These are phyloP conservation scores for Mormyrus hasselquistii DNA, from an alignment of 2,797 vertebrate species.

Conservation along the genomic window DNA sequence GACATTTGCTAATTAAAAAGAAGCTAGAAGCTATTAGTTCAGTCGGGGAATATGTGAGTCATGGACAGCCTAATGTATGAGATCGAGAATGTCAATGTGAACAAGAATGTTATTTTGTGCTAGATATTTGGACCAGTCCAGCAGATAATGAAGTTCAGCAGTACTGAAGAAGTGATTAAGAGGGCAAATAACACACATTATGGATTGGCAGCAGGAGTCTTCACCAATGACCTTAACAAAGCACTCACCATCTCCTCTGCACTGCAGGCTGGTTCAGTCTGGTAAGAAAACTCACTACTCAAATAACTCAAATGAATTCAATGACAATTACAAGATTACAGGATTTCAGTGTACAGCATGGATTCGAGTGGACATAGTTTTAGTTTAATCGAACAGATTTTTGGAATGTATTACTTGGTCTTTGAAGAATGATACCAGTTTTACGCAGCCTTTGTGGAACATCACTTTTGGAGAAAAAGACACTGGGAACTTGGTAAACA, in stretches of 20 bases:
- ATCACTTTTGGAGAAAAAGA: not conserved
- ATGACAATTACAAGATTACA: not conserved
- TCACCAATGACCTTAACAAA: slow-evolving; percentile 77
- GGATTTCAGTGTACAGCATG: not conserved
- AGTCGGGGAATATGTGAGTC: too few species aligned
- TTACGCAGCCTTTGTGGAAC: not conserved
- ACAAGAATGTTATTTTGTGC: not conserved
- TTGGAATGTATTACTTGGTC: not conserved
- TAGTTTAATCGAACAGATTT: not conserved
- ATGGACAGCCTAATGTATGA: too few species aligned
- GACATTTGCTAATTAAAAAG: not conserved
- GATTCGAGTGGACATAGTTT: not conserved
- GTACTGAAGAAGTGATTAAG: slow-evolving; percentile 71
- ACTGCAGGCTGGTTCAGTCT: slow-evolving; percentile 77
- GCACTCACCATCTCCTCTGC: slow-evolving; percentile 70
- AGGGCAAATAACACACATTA: slow-evolving; percentile 78
- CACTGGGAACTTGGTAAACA: not conserved
- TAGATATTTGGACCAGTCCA: slow-evolving; percentile 88
- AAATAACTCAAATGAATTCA: not conserved
- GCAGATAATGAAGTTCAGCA: slow-evolving; percentile 80
- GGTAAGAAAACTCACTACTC: slow-evolving; percentile 55
- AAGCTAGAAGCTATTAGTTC: not conserved
- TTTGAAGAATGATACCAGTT: not conserved
- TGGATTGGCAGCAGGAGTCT: slow-evolving; percentile 76
- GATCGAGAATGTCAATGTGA: not conserved